Conservation (phyloP, 2,113 vertebrate species). For the Psilopsiagon aymara region DNA sequence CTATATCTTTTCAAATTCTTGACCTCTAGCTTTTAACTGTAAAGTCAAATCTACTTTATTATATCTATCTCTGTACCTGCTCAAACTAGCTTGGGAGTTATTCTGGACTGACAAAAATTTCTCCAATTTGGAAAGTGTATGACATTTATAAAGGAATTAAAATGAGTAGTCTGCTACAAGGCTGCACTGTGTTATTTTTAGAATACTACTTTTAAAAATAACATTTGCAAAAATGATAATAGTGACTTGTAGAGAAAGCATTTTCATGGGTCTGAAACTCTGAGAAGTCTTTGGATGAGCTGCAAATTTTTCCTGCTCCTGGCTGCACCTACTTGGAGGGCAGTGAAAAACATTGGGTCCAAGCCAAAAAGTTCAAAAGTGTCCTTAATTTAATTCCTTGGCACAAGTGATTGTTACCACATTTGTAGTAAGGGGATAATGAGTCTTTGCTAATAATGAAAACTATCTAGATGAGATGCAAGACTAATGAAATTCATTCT, state of each 20-base stretch:
- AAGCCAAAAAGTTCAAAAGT: background rate
- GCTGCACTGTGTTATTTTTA: constrained; percentile 12
- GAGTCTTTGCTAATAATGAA: constrained; percentile 47
- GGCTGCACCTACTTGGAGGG: background rate
- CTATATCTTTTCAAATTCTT: background rate
- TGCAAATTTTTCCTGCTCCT: background rate
- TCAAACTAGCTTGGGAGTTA: background rate
- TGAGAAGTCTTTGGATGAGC: background rate
- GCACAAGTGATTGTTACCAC: background rate
- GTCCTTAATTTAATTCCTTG: constrained; percentile 28
- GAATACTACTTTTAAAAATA: constrained; percentile 13
- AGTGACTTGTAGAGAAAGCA: background rate
- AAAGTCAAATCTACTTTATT: background rate
- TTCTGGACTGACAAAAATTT: background rate
- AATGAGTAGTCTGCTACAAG: background rate
- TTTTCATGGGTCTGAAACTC: constrained; percentile 40
- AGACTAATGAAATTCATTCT: constrained; percentile 30
- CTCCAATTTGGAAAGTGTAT: background rate
- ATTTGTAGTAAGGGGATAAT: constrained; percentile 18
- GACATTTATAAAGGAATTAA: constrained; percentile 30
- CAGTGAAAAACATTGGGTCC: background rate
- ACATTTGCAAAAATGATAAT: background rate
- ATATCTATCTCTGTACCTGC: background rate
- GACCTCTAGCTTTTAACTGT: background rate
- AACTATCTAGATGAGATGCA: constrained; percentile 37